phyloP scores from a whole-genome alignment of 2,888 invertebrate genomes.

The Spodoptera littoralis region DNA sequence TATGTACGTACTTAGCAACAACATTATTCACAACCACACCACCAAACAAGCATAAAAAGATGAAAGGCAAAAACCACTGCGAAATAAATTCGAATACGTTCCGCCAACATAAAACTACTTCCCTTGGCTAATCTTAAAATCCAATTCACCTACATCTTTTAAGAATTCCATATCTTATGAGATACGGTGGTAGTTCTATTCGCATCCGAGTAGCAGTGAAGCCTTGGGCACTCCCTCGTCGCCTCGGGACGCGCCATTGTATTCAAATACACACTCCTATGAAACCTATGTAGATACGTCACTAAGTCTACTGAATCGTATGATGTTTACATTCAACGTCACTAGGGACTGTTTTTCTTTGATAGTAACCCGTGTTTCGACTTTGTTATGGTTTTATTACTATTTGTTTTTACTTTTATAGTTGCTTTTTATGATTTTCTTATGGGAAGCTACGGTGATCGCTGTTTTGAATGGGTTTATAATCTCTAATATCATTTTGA shows the following conservation, averaged over 20 bases:
- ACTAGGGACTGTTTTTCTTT: constrained; percentile 45
- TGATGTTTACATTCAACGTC: constrained; percentile 52
- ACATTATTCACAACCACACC: no score
- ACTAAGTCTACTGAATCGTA: constrained; percentile 47
- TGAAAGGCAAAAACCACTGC: no score
- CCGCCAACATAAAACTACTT: constrained; percentile 12
- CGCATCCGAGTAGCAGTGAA: constrained; percentile 44
- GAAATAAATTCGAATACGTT: constrained; percentile 9
- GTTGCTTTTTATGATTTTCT: constrained; percentile 40
- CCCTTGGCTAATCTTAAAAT: constrained; percentile 41
- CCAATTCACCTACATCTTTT: constrained; percentile 55
- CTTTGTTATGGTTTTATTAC: constrained; percentile 50
- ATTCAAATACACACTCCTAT: constrained; percentile 60
- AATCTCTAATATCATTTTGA: no score
- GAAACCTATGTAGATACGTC: constrained; percentile 50
- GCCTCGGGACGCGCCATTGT: constrained; percentile 65
- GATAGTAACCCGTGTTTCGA: constrained; percentile 40
- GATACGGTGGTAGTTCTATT: constrained; percentile 48
- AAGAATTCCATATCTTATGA: constrained; percentile 52
- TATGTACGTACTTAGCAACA: no score
- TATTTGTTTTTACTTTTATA: constrained; percentile 45
- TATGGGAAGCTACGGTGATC: no score
- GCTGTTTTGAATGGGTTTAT: no score
- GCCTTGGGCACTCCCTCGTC: constrained; percentile 58
- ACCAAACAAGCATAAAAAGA: neutral